phyloP scores from a whole-genome alignment of 2,888 invertebrate species.

The Congeria kusceri region DNA sequence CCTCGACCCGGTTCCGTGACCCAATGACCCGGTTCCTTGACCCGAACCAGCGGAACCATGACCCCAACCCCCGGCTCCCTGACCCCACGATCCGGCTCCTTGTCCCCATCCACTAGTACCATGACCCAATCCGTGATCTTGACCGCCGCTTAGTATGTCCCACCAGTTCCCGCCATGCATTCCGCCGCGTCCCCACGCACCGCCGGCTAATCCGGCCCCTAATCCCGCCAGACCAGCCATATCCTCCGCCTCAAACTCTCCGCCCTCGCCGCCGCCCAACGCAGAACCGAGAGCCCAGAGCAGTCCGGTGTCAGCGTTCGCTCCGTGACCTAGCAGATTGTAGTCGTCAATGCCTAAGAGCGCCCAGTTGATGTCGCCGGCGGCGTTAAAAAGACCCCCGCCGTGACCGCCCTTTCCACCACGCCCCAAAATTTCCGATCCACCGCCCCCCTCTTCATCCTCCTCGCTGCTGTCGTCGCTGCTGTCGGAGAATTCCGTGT shows the following conservation, averaged over 20 bases:
- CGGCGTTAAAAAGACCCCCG: constrained; percentile 10
- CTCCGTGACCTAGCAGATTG: constrained; percentile 26
- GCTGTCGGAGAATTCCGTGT: constrained; percentile 4
- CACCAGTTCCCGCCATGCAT: too few relatives aligned
- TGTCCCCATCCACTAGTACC: too few relatives aligned
- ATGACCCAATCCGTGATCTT: too few relatives aligned
- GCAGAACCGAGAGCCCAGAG: constrained; percentile 10
- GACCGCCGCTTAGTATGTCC: too few relatives aligned
- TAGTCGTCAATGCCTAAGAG: constrained; percentile 45
- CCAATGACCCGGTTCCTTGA: background rate
- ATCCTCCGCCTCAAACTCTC: constrained; percentile 9
- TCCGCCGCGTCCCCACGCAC: background rate
- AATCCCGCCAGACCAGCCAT: background rate
- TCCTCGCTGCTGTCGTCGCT: background rate
- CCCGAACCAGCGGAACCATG: background rate
- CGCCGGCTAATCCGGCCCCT: constrained; percentile 2
- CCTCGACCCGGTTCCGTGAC: background rate
- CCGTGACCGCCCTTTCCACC: background rate
- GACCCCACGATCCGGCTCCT: background rate
- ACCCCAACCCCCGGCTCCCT: background rate
- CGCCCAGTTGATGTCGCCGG: constrained; percentile 36
- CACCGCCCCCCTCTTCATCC: constrained; percentile 4
- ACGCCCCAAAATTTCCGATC: background rate
- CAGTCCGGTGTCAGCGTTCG: constrained; percentile 23
- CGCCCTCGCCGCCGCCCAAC: constrained; percentile 14